Conservation (phyloP, 2,113 vertebrate species). For the Hypomesus transpacificus region DNA sequence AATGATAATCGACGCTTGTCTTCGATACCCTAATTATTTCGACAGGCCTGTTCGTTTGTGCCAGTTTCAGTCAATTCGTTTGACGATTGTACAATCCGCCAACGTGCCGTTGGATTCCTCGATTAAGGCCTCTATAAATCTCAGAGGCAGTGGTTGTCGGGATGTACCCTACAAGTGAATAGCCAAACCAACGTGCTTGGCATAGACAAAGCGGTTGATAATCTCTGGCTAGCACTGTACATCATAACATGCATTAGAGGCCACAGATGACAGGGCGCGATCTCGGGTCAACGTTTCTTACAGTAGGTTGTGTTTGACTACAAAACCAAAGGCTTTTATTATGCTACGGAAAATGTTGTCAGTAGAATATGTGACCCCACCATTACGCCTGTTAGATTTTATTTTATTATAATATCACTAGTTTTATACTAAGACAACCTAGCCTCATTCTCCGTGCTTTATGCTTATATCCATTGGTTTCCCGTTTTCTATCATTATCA, state of each 20-base stretch:
- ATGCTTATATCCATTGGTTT: not conserved
- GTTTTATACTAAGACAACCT: no score
- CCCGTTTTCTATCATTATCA: slow-evolving; percentile 8
- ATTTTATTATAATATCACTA: no score
- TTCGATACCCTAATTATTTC: no score
- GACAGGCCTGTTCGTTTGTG: no score
- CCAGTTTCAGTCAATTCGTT: no score
- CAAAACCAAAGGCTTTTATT: not conserved
- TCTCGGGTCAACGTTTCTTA: slow-evolving; percentile 23
- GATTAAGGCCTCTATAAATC: no score
- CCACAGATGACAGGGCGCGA: slow-evolving; percentile 1
- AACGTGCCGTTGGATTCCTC: no score
- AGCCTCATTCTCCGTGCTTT: no score
- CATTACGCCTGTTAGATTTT: no score
- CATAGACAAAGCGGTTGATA: slow-evolving; percentile 4
- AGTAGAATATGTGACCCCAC: no score
- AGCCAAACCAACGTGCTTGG: not conserved
- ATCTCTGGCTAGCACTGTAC: not conserved
- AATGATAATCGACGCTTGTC: no score
- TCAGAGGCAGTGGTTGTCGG: not conserved
- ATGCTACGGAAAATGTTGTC: not conserved
- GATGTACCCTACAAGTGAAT: not conserved
- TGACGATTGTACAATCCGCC: no score
- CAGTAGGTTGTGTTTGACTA: slow-evolving; percentile 7
- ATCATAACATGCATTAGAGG: slow-evolving; percentile 3